Conservation (phyloP, 2,113 vertebrate species). For the Rhinolophus ferrumequinum region DNA sequence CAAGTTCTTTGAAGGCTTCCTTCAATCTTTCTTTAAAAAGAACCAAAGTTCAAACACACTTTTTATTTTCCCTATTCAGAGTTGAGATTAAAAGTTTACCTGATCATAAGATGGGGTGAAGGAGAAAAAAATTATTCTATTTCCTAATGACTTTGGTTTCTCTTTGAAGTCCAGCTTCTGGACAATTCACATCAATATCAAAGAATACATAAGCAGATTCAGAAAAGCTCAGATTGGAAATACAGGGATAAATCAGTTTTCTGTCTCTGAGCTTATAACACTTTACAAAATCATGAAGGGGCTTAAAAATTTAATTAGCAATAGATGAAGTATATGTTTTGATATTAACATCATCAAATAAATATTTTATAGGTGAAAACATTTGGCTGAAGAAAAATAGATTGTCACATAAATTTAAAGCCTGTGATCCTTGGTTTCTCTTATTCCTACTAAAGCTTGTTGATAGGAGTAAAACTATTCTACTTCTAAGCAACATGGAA, state of each 20-base stretch:
- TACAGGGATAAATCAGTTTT: conserved; percentile 25
- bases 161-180: conserved; percentile 82
- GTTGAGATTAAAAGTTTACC: conserved; percentile 79
- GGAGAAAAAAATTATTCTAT: conserved; percentile 34
- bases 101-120: conserved; percentile 67
- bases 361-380: neutral
- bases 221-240: conserved; percentile 45
- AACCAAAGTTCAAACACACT: conserved; percentile 75
- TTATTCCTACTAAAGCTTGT: neutral
- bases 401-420: neutral
- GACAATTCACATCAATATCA: conserved; percentile 74
- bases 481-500: neutral
- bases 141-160: conserved; percentile 71
- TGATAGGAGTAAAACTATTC: neutral
- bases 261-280: neutral
- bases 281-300: conserved; percentile 2
- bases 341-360: neutral
- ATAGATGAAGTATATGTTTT: neutral
- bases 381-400: neutral
- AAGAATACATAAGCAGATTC: conserved; percentile 64
- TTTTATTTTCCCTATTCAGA: conserved; percentile 37
- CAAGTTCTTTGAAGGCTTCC: conserved; percentile 79
- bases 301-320: conserved; percentile 15
- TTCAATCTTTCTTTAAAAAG: conserved; percentile 82
- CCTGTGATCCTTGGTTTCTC: neutral